Evolutionary conservation across 92 coral and sea anemone genomes (phyloP).

Genomic region (Porites evermanni): DNA sequence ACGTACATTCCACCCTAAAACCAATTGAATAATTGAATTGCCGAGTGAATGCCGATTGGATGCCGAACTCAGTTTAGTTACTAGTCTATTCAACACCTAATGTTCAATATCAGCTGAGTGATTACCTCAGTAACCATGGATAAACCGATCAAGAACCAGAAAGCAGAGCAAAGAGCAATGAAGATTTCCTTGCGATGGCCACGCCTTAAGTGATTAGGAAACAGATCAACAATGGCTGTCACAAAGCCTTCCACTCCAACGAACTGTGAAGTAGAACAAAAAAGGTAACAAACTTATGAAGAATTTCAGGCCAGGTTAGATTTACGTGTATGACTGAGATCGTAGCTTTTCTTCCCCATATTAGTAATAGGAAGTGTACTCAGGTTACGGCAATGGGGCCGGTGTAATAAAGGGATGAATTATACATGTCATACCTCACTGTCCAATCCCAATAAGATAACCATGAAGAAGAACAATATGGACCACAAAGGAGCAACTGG

Average conservation of each 20-base stretch:
- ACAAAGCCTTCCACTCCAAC: constrained; percentile 92
- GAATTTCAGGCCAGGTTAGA: too few species aligned
- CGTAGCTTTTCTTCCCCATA: not conserved
- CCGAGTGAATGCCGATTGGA: not conserved
- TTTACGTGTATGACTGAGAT: too few species aligned
- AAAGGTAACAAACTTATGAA: too few species aligned
- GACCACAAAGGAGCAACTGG: constrained; percentile 99
- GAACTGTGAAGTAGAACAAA: constrained; percentile 55
- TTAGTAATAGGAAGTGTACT: too few species aligned
- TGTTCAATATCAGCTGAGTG: not conserved
- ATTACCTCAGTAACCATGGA: constrained; percentile 86
- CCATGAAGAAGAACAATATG: constrained; percentile 97
- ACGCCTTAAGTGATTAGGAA: constrained; percentile 77
- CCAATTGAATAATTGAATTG: not conserved
- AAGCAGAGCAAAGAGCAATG: constrained; percentile 66
- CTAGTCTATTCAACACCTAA: not conserved
- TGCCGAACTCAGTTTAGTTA: constrained; percentile 1
- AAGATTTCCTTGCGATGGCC: constrained; percentile 88
- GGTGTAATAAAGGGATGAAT: too few species aligned
- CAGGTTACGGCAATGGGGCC: too few species aligned
- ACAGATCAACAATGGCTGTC: constrained; percentile 90
- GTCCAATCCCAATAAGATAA: constrained; percentile 97
- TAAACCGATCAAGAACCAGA: constrained; percentile 88
- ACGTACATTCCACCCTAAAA: constrained; percentile 94
- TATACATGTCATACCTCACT: constrained; percentile 77